Evolutionary conservation across 2,113 vertebrate species (phyloP), one percentile per base, ranked within the genome.

Genomic region (Sisor rabdophorus): DNA sequence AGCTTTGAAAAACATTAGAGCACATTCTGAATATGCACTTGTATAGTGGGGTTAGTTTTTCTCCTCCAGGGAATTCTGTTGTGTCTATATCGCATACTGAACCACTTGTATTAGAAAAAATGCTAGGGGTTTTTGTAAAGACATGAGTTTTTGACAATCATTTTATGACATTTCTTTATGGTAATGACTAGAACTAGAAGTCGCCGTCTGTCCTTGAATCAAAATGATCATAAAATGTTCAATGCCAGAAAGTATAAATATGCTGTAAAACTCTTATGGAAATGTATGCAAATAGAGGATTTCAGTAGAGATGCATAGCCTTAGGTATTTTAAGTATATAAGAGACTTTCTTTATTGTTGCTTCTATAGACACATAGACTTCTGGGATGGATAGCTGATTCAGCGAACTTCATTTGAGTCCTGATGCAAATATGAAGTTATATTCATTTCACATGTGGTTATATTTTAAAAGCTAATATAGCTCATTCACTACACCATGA

Each of bases 101-200:
- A 32, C 15, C 4, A 9, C 24, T 28, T 59, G 0, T 22, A 12
- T 68, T 44, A 58, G 30, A n/a, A n/a, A n/a, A n/a, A 59, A 58
- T 30, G 22, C 12, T 16, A 30, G 24, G 50, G 40, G 16, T 17
- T 61, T 74, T 65, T 56, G 36, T 4, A 44, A 54, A 60, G 24
- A 55, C 12, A 28, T 22, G 15, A 53, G 17, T 75, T 65, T 24
- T n/a, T n/a, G n/a, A n/a, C n/a, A n/a, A n/a, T n/a, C n/a, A n/a
- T n/a, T n/a, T n/a, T n/a, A n/a, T n/a, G n/a, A n/a, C n/a, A 36
- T 55, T 58, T 52, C 24, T 12, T 70, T 85, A 89, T 90, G 88
- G 84, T 76, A 54, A 60, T 52, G 28, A 76, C 77, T 64, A 17
- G 56, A 78, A 76, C 79, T 76, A 81, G 78, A 70, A 55, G 19